These are phyloP conservation scores for Scomber scombrus DNA, from an alignment of 2,113 vertebrate genomes.

Conservation along the genomic window DNA sequence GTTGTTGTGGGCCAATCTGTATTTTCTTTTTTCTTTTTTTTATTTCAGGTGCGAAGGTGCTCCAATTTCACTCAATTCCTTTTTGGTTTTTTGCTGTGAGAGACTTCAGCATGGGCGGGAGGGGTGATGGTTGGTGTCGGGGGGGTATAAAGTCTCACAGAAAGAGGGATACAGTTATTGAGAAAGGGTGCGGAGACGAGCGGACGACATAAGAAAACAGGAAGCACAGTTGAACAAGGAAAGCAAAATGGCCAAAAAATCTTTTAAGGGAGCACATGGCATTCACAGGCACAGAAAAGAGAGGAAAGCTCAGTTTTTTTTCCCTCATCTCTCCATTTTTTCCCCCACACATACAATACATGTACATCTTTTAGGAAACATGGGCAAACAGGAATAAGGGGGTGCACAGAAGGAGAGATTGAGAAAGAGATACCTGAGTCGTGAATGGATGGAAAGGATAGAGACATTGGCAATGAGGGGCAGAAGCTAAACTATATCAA, in stretches of 20 bases:
- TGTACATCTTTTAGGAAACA: conserved; percentile 58
- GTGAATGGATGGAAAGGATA: conserved; percentile 42
- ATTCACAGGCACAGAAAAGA: conserved; percentile 51
- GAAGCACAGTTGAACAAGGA: conserved; percentile 56
- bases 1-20: conserved; percentile 14
- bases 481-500: conserved; percentile 1
- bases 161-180: conserved; percentile 22
- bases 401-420: conserved; percentile 6
- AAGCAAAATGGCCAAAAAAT: conserved; percentile 28
- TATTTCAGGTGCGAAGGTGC: background rate
- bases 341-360: conserved; percentile 37
- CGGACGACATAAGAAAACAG: conserved; percentile 49
- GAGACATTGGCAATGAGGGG: background rate
- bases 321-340: conserved; percentile 27
- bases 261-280: conserved; percentile 35
- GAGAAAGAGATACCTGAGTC: conserved; percentile 74
- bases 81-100: conserved; percentile 47
- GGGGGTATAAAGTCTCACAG: conserved; percentile 13
- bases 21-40: background rate
- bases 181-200: conserved; percentile 1
- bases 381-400: conserved; percentile 37
- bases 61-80: conserved; percentile 37
- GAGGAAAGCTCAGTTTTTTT: conserved; percentile 27
- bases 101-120: conserved; percentile 3
- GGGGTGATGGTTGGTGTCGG: background rate